These are phyloP conservation scores for Hemithea aestivaria DNA, from an alignment of 2,888 invertebrate species.

Conservation along the genomic window DNA sequence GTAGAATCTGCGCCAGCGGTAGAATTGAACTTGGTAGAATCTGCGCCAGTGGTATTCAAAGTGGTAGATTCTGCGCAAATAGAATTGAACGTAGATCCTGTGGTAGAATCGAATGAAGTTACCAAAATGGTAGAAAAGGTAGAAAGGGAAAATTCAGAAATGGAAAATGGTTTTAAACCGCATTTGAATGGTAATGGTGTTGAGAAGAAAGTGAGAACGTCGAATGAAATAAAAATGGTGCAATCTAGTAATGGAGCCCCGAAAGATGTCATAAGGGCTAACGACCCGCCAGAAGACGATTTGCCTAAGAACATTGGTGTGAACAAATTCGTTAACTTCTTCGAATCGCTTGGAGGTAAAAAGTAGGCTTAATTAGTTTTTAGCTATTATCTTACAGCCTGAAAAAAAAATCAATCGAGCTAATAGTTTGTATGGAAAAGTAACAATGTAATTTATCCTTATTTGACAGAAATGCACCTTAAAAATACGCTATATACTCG, in stretches of 20 bases:
- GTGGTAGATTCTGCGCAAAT: conserved; percentile 1
- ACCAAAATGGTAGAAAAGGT: conserved; percentile 9
- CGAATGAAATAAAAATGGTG: conserved; percentile 70
- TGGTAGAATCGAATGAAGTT: conserved; percentile 8
- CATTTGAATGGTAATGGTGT: conserved; percentile 41
- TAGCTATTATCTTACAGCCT: conserved; percentile 1
- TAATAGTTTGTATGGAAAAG: conserved; percentile 3
- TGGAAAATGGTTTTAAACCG: conserved; percentile 8
- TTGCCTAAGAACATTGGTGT: conserved; percentile 72
- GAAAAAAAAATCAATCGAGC: too few species aligned
- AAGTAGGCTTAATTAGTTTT: conserved; percentile 58
- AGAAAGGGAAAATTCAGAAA: conserved; percentile 13
- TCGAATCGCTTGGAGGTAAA: conserved; percentile 69
- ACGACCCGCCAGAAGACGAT: conserved; percentile 71
- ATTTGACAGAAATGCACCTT: background rate
- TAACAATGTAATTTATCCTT: background rate
- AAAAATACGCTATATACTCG: background rate
- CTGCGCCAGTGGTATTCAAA: background rate
- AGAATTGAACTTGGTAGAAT: conserved; percentile 5
- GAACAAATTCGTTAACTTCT: conserved; percentile 72
- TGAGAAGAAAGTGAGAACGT: conserved; percentile 47
- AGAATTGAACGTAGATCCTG: too few species aligned
- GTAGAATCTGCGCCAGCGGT: too few species aligned
- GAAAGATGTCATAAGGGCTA: conserved; percentile 67
- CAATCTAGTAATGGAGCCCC: conserved; percentile 52